Conservation (phyloP, 2,888 invertebrate species). For the Leptopilina drosophilae region DNA sequence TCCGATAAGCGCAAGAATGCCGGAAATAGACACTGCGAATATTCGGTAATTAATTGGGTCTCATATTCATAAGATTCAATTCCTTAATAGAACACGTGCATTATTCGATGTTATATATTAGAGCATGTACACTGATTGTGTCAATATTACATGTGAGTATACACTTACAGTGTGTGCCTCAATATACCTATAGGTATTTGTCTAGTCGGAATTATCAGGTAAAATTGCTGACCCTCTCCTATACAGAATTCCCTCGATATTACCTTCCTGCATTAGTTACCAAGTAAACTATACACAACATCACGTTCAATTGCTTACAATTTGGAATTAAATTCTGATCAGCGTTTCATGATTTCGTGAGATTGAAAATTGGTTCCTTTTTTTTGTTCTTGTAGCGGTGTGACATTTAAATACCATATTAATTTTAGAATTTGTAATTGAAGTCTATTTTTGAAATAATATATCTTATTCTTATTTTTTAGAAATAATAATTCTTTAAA, state of each 20-base stretch:
- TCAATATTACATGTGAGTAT: not conserved
- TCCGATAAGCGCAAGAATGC: slow-evolving; percentile 18
- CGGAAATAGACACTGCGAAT: not conserved
- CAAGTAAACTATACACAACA: not conserved
- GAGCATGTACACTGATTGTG: slow-evolving; percentile 3
- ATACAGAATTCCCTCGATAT: slow-evolving; percentile 9
- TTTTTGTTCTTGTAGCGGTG: too few species aligned
- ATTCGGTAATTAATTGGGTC: not conserved
- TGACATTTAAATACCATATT: too few species aligned
- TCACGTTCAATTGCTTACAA: not conserved
- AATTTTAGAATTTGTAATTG: too few species aligned
- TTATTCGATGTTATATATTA: not conserved
- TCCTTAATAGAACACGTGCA: slow-evolving; percentile 10
- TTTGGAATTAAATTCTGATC: slow-evolving; percentile 5
- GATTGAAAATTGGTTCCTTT: too few species aligned
- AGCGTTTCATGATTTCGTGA: not conserved
- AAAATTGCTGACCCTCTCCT: slow-evolving; percentile 16
- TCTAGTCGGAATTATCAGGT: not conserved
- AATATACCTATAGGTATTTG: slow-evolving; percentile 1
- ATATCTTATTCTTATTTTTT: too few species aligned
- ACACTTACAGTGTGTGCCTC: not conserved
- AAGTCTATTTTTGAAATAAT: too few species aligned
- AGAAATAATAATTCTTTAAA: too few species aligned
- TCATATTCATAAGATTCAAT: not conserved
- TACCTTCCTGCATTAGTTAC: slow-evolving; percentile 8